Base-by-base conservation (phyloP, 2,888 invertebrate species). In the Platycnemis pennipes region DNA sequence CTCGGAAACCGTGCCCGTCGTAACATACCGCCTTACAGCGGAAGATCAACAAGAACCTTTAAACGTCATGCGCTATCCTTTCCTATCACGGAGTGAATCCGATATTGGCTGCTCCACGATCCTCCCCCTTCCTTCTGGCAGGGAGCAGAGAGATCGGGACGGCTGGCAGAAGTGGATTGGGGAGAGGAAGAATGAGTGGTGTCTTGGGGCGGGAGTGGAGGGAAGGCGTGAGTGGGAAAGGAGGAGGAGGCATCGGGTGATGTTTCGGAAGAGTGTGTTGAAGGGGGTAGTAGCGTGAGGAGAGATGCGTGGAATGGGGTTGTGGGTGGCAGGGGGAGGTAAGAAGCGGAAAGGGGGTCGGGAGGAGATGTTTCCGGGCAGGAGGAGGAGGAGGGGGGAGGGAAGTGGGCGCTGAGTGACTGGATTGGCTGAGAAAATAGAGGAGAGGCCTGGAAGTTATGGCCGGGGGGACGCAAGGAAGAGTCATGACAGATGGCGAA, bases 401-500 rank as follows among this genome's bases (percentile, higher is more conserved):
- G 77, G 31, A 77, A 77, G 77, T 63, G 77, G 69, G 69, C 22
- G 69, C 69, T 31, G 69, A 69, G 69, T 69, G 69, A 69, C 69
- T 69, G 69, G 31, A 31, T 69, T 69, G 69, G 69, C 31, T 69
- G 69, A 69, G 69, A 69, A 69, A 69, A 31, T 69, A n/a, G 69
- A 69, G 69, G 69, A 69, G 31, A 69, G 69, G 69, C n/a, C 31
- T 69, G 69, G 69, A 37, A 77, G 77, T 77, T 77, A 77, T 77
- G 77, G 77, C 77, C 37, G 77, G 77, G 77, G 77, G 77, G 77
- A 77, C 37, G 77, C 77, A 45, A 91, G 91, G 63, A 44, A 69
- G 63, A 91, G 63, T 91, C 91, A 91, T 91, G 91, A 91, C 91
- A 69, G 63, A 91, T 91, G 63, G 91, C 87, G 44, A n/a, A 46